Conservation (phyloP, 2,888 invertebrate genomes). For the Dynastes grantii region DNA sequence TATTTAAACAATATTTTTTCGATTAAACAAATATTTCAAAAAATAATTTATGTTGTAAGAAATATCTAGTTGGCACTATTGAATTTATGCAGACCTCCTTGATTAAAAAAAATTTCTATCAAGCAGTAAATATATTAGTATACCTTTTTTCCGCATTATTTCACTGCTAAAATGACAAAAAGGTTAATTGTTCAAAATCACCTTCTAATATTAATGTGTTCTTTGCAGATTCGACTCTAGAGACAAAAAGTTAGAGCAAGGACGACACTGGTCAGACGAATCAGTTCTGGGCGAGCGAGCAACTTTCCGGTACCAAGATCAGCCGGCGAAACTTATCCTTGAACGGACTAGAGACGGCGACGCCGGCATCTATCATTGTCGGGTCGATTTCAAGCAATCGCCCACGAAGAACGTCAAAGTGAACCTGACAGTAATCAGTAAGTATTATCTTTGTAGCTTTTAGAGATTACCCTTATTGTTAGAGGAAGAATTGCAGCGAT, state of each 20-base stretch:
- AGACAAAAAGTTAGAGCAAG: slow-evolving; percentile 80
- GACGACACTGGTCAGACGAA: slow-evolving; percentile 88
- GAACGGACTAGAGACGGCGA: slow-evolving; percentile 83
- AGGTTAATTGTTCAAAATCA: no score
- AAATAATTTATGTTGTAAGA: no score
- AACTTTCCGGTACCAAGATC: slow-evolving; percentile 82
- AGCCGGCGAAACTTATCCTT: slow-evolving; percentile 83
- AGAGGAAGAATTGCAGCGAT: no score
- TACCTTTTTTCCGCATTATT: no score
- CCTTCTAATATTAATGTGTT: background rate
- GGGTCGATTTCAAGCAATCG: slow-evolving; percentile 92
- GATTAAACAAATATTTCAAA: no score
- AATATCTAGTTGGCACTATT: no score
- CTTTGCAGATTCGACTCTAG: slow-evolving; percentile 81
- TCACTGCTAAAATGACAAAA: no score
- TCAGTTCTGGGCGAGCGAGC: slow-evolving; percentile 83
- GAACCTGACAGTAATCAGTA: slow-evolving; percentile 91
- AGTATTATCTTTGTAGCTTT: slow-evolving; percentile 69
- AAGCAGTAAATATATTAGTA: no score
- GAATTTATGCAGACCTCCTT: no score
- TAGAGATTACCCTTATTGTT: no score
- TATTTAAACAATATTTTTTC: no score
- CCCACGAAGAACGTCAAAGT: slow-evolving; percentile 91
- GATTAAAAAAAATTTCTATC: no score
- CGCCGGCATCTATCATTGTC: slow-evolving; percentile 88